Percentiles rank a stretch among this genome's conserved stretches.
These are phyloP conservation scores for Tinea semifulvella DNA, from an alignment of 2,888 invertebrate genomes.

Conservation along the genomic window DNA sequence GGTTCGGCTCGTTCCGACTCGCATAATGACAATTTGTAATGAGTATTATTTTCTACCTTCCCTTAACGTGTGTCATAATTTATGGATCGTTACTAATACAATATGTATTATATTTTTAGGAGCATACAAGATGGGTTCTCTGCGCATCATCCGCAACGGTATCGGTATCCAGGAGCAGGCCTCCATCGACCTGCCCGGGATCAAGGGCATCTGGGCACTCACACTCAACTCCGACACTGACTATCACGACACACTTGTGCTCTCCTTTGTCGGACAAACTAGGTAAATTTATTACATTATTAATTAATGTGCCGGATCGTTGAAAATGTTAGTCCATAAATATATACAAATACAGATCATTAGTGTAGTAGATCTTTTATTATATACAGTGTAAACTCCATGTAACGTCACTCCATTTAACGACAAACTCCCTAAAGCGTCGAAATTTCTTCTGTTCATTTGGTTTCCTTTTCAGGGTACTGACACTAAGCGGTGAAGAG, in stretches of 20 bases:
- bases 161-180: constrained; percentile 99
- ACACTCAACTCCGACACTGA: constrained; percentile 51
- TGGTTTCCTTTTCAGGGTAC: constrained; percentile 63
- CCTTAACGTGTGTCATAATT: no score
- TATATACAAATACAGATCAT: no score
- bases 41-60: no score
- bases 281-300: constrained; percentile 57
- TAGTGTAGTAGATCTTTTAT: no score
- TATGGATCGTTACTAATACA: background rate
- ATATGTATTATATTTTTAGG: constrained; percentile 50
- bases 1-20: no score
- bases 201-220: constrained; percentile 99
- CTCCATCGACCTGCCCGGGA: constrained; percentile 94
- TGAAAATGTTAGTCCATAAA: no score
- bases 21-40: no score
- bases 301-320: no score
- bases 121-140: constrained; percentile 95
- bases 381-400: no score
- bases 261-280: constrained; percentile 97
- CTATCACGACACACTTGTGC: constrained; percentile 88
- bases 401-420: no score
- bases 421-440: no score
- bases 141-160: constrained; percentile 97
- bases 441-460: background rate
- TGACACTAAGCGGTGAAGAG: constrained; percentile 92